Base-by-base conservation (phyloP, 2,888 invertebrate genomes). In the Palloptera scutellata region DNA sequence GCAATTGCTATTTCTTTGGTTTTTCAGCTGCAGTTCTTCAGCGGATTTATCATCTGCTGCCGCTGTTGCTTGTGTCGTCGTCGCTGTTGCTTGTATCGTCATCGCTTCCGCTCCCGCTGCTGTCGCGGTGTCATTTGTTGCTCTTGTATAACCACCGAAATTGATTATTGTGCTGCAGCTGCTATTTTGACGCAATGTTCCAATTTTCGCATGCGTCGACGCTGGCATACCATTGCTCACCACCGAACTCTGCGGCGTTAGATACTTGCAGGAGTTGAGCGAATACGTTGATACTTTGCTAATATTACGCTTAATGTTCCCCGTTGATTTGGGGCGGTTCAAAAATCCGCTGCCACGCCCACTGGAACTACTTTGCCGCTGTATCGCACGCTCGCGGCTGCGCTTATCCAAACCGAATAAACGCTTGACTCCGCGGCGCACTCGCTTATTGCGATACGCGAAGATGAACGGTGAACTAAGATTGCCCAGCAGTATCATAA, bases 401-500 rank as follows among this genome's bases (percentile, higher is more conserved):
- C 78, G 74, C 2, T 76, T 72, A 61, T 85, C 81, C 17, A 85
- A 68, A n/a, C 85, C 81, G 48, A 84, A 79, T 15, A 85, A 71
- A 1, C 84, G 81, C 69, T 80, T 82, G 1, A 85, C 84, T 40
- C 85, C 86, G 17, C 86, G 82, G 11, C 85, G 78, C 57, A 85
- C 85, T n/a, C 85, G 80, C 71, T 86, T 86, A 69, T 85, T 85
- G 70, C 85, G 82, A 68, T 85, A 85, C 55, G 85, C 85, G 68
- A 85, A 85, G 66, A 85, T 85, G 71, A 85, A 83, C 13, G 85
- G 86, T 20, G 86, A 85, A 53, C 83, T 84, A 41, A 85, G 70
- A 70, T 86, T 85, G 63, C 81, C 85, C 67, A 86, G 74, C 15
- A 85, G 74, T 20, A 85, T 79, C 82, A 84, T 84, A 63, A 84